Conservation (phyloP, 1,140 invertebrate genomes). For the Schlechtendalia chinensis region DNA sequence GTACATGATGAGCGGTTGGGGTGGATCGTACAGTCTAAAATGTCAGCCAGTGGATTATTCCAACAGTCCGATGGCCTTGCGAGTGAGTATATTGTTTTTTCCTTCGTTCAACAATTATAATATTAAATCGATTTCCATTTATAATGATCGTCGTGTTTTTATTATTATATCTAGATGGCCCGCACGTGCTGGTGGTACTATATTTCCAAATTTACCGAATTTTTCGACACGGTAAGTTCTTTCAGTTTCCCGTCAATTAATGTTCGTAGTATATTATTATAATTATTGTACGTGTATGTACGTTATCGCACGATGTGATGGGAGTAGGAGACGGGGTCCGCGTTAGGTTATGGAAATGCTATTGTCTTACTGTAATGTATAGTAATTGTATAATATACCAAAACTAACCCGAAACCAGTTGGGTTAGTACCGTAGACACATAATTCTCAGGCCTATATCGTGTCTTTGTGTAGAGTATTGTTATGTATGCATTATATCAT, state of each 20-base stretch:
- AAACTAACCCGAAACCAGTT: background rate
- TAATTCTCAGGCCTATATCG: slow-evolving; percentile 5
- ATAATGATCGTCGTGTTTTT: background rate
- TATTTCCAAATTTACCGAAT: slow-evolving; percentile 95
- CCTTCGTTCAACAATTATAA: too few relatives aligned
- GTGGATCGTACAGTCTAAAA: slow-evolving; percentile 82
- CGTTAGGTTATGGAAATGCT: background rate
- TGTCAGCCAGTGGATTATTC: slow-evolving; percentile 95
- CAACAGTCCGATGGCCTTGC: slow-evolving; percentile 74
- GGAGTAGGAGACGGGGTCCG: too few relatives aligned
- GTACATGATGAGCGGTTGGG: slow-evolving; percentile 83
- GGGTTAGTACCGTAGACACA: background rate
- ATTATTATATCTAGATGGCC: slow-evolving; percentile 69
- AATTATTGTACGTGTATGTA: too few relatives aligned
- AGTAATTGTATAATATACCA: background rate
- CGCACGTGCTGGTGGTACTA: slow-evolving; percentile 96
- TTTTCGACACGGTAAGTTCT: slow-evolving; percentile 82
- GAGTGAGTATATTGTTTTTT: slow-evolving; percentile 64
- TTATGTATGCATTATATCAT: background rate
- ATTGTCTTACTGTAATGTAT: background rate
- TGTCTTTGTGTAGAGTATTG: background rate
- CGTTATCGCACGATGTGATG: too few relatives aligned
- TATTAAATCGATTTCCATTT: too few relatives aligned
- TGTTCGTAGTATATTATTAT: too few relatives aligned
- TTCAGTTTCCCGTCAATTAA: background rate